These are phyloP conservation scores for Panagrolaimus sp. DNA, from an alignment of 1,140 invertebrate species.

Conservation along the genomic window DNA sequence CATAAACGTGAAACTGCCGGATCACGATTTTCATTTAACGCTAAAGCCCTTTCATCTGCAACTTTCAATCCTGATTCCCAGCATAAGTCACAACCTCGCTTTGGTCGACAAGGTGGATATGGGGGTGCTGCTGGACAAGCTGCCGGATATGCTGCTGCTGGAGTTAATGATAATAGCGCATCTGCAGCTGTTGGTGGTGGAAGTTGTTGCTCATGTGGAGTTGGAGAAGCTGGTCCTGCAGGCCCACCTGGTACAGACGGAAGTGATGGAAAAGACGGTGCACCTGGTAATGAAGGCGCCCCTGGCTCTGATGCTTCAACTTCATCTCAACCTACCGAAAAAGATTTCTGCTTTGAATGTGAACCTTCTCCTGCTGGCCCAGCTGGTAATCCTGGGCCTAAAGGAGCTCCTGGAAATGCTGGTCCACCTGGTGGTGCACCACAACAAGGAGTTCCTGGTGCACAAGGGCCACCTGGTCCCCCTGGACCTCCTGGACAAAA, in stretches of 20 bases:
- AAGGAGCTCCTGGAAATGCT: not conserved
- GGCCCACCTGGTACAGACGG: constrained; percentile 9
- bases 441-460: not conserved
- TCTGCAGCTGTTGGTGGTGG: not conserved
- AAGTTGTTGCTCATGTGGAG: constrained; percentile 6
- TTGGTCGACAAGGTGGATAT: not conserved
- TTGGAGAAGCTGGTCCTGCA: constrained; percentile 4
- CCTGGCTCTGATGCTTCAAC: not conserved
- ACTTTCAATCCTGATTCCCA: not conserved
- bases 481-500: constrained; percentile 1
- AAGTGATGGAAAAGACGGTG: not conserved
- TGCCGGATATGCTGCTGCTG: not conserved
- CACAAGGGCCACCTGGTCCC: constrained; percentile 8
- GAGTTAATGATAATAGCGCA: not conserved
- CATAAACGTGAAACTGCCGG: not conserved
- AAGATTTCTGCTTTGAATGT: constrained; percentile 15
- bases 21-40: not conserved
- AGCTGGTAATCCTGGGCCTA: constrained; percentile 5
- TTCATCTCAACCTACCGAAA: not conserved
- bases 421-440: not conserved
- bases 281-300: not conserved
- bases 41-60: not conserved
- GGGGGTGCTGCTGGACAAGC: not conserved
- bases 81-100: not conserved
- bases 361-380: not conserved